Conservation (phyloP, 2,797 vertebrate species). For the Catharus ustulatus region DNA sequence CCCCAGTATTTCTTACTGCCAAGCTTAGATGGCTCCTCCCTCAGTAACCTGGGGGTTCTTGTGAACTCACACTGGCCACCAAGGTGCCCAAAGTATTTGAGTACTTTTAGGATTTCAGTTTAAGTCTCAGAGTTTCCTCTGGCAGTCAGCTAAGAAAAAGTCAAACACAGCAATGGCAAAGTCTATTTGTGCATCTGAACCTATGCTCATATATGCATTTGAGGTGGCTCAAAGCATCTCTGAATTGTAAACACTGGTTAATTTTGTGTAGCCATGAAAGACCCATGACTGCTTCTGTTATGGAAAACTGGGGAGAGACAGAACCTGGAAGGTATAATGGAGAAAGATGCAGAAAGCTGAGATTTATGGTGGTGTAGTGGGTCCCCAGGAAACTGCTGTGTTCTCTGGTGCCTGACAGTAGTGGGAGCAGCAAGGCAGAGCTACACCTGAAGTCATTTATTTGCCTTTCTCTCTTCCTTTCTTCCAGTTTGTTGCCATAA, state of each 20-base stretch:
- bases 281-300: neutral
- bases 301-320: neutral
- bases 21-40: neutral
- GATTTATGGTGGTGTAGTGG: neutral
- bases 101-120: neutral
- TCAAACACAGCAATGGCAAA: neutral
- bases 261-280: neutral
- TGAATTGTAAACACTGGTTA: neutral
- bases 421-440: neutral
- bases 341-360: neutral
- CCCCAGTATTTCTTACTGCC: neutral
- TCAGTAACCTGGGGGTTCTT: neutral
- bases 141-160: neutral
- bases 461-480: neutral
- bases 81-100: neutral
- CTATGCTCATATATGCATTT: fast-evolving
- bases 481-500: neutral
- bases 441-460: neutral
- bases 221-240: neutral
- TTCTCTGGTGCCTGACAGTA: neutral
- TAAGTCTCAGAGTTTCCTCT: neutral
- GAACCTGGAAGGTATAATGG: neutral
- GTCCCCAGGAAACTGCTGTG: neutral
- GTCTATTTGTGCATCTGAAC: neutral
- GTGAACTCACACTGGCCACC: neutral